phyloP scores from a whole-genome alignment of 2,888 invertebrate genomes.

The Elmis aenea region DNA sequence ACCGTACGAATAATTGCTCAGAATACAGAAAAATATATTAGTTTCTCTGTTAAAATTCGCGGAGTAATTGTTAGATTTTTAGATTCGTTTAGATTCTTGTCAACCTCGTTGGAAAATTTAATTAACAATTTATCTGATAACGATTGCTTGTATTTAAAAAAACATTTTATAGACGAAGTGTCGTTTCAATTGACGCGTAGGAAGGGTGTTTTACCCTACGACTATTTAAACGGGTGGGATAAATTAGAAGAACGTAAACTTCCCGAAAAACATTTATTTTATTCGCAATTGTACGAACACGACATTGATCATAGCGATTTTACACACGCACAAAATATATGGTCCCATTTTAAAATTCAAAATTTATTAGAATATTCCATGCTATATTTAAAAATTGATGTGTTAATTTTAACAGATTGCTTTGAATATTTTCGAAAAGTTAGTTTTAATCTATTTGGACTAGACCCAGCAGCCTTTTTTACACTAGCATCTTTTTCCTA shows the following conservation, averaged over 20 bases:
- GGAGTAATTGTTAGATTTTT: constrained; percentile 6
- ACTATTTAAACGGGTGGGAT: constrained; percentile 18
- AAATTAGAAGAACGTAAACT: constrained; percentile 15
- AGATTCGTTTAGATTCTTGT: constrained; percentile 7
- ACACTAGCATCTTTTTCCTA: constrained; percentile 26
- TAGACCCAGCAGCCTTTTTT: constrained; percentile 26
- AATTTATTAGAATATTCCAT: constrained; percentile 29
- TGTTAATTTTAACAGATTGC: constrained; percentile 28
- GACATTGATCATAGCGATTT: constrained; percentile 24
- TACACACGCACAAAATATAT: constrained; percentile 29
- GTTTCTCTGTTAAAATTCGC: background rate
- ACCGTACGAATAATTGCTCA: no score
- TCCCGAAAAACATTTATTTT: constrained; percentile 19
- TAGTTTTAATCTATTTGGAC: constrained; percentile 23
- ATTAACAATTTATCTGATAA: constrained; percentile 4
- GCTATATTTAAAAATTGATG: constrained; percentile 29
- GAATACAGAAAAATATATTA: constrained; percentile 2
- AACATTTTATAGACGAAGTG: background rate
- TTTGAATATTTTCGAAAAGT: constrained; percentile 33
- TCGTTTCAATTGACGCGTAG: constrained; percentile 6
- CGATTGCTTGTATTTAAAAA: background rate
- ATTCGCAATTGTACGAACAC: constrained; percentile 16
- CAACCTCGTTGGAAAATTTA: background rate
- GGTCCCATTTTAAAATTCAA: constrained; percentile 25
- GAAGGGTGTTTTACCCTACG: constrained; percentile 33